Conservation (phyloP, 2,113 vertebrate species). For the Microcebus ravelobensis region DNA sequence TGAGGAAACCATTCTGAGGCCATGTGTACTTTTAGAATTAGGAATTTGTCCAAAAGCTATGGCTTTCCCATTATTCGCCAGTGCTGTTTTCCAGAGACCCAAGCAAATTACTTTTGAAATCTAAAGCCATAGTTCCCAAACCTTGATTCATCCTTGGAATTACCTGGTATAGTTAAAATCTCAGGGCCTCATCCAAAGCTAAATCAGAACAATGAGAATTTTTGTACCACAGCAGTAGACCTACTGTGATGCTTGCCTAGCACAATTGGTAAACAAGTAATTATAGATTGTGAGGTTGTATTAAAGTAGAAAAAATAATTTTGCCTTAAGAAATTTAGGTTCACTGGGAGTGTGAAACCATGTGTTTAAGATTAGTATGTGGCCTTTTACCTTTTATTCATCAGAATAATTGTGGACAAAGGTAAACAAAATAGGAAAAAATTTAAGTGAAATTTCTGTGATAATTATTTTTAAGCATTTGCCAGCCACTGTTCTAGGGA, state of each 20-base stretch:
- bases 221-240: background rate
- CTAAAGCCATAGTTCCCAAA: background rate
- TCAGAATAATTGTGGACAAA: background rate
- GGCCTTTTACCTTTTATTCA: background rate
- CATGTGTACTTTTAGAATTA: background rate
- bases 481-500: background rate
- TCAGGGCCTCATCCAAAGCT: background rate
- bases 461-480: background rate
- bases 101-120: background rate
- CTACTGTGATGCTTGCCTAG: background rate
- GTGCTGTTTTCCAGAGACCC: background rate
- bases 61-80: background rate
- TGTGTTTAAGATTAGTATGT: background rate
- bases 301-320: background rate
- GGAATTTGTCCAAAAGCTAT: background rate
- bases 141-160: background rate
- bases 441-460: background rate
- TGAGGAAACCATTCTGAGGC: background rate
- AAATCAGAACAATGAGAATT: background rate
- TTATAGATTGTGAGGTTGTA: background rate
- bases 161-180: background rate
- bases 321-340: background rate
- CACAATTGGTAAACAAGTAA: background rate
- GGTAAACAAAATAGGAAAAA: background rate
- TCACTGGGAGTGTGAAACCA: background rate